These are phyloP conservation scores for Druceiella hillmani DNA, from an alignment of 2,888 invertebrate genomes.

Conservation along the genomic window DNA sequence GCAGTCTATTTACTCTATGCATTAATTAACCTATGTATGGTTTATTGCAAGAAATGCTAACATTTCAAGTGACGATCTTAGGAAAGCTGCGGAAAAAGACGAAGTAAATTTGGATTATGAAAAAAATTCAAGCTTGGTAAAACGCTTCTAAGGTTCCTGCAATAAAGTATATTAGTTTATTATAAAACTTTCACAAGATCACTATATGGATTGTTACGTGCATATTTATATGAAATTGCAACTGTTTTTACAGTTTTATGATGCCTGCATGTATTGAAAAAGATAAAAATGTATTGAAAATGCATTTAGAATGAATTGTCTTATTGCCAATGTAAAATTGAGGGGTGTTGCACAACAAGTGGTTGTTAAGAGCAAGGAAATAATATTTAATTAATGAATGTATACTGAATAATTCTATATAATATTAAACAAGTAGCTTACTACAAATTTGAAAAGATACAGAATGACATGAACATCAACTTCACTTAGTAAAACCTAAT, in stretches of 20 bases:
- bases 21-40: conserved; percentile 76
- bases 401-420: too few species aligned
- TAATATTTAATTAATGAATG: too few species aligned
- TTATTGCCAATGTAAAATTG: too few species aligned
- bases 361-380: too few species aligned
- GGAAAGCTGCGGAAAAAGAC: conserved; percentile 46
- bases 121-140: conserved; percentile 83
- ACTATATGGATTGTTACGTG: conserved; percentile 76
- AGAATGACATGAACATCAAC: too few species aligned
- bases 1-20: conserved; percentile 88
- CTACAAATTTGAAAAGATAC: too few species aligned
- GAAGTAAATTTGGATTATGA: conserved; percentile 64
- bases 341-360: too few species aligned
- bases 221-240: conserved; percentile 80
- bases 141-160: conserved; percentile 68
- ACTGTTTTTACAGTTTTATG: conserved; percentile 86
- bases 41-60: conserved; percentile 69
- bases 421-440: too few species aligned
- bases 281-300: conserved; percentile 61
- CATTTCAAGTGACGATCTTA: conserved; percentile 48
- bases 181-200: conserved; percentile 63
- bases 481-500: too few species aligned
- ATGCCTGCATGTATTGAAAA: conserved; percentile 83
- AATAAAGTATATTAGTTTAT: too few species aligned
- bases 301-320: conserved; percentile 72